These are phyloP conservation scores for Diphyllodes magnificus DNA, from an alignment of 2,113 vertebrate genomes.

Conservation along the genomic window DNA sequence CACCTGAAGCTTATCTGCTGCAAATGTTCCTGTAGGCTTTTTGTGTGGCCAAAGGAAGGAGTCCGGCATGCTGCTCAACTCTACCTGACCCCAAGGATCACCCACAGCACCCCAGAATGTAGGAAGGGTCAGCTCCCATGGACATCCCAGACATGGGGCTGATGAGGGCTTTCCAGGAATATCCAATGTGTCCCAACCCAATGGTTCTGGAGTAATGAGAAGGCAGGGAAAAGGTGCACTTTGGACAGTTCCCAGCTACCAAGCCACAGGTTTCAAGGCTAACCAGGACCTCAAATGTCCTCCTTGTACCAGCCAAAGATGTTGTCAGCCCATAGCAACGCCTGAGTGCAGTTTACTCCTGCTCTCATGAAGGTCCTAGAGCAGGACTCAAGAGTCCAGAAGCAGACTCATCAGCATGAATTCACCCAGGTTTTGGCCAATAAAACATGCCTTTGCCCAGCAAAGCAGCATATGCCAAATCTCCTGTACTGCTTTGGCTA, in stretches of 20 bases:
- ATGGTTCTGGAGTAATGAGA: not conserved
- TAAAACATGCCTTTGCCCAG: not conserved
- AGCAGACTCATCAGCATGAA: not conserved
- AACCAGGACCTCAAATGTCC: not conserved
- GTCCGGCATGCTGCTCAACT: fast-evolving
- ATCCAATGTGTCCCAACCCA: not conserved
- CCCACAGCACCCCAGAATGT: not conserved
- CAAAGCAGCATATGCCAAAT: not conserved
- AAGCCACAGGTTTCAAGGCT: not conserved
- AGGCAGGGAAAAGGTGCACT: not conserved
- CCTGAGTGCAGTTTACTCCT: not conserved
- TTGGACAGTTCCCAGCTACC: not conserved
- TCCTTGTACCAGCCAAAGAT: not conserved
- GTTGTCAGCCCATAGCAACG: not conserved
- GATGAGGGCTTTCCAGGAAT: not conserved
- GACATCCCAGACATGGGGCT: not conserved
- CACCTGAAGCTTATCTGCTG: not conserved
- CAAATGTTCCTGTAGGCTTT: not conserved
- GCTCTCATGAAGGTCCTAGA: not conserved
- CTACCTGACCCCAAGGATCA: not conserved
- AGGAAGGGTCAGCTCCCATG: not conserved
- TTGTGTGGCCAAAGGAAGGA: not conserved
- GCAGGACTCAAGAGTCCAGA: not conserved
- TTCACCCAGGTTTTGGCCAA: not conserved
- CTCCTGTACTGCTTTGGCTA: not conserved